phyloP scores from a whole-genome alignment of 2,888 invertebrate genomes.

The Campoletis raptor region DNA sequence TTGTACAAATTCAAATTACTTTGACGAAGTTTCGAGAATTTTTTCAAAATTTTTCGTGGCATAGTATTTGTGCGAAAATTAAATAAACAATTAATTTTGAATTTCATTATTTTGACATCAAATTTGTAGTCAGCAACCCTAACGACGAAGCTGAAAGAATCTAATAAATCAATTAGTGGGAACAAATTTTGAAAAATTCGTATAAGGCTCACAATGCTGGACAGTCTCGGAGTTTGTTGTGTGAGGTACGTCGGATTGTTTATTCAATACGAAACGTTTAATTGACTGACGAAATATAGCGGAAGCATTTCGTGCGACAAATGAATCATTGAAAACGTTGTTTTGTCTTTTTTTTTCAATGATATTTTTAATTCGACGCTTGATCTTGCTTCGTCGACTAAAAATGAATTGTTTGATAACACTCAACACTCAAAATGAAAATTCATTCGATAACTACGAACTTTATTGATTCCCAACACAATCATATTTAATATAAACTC shows the following conservation, averaged over 20 bases:
- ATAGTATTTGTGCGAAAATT: background rate
- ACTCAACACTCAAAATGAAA: background rate
- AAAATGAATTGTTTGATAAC: background rate
- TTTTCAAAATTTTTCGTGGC: background rate
- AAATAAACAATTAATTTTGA: background rate
- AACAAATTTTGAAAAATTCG: background rate
- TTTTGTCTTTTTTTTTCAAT: background rate
- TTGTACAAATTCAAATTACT: too few relatives aligned
- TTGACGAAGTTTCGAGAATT: background rate
- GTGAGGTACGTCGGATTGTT: constrained; percentile 36
- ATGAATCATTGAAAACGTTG: constrained; percentile 24
- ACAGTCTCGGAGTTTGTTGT: constrained; percentile 40
- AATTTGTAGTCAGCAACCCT: too few relatives aligned
- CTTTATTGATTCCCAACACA: background rate
- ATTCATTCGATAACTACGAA: too few relatives aligned
- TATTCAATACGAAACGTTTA: constrained; percentile 10
- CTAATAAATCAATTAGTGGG: background rate
- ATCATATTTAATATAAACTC: background rate
- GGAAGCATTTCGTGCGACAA: constrained; percentile 16
- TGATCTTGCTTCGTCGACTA: constrained; percentile 2
- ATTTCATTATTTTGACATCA: too few relatives aligned
- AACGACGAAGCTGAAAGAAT: background rate
- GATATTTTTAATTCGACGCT: background rate
- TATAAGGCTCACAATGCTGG: background rate
- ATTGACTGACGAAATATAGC: constrained; percentile 39